Base-by-base conservation (phyloP, 2,888 invertebrate genomes). In the Erebia palarica region DNA sequence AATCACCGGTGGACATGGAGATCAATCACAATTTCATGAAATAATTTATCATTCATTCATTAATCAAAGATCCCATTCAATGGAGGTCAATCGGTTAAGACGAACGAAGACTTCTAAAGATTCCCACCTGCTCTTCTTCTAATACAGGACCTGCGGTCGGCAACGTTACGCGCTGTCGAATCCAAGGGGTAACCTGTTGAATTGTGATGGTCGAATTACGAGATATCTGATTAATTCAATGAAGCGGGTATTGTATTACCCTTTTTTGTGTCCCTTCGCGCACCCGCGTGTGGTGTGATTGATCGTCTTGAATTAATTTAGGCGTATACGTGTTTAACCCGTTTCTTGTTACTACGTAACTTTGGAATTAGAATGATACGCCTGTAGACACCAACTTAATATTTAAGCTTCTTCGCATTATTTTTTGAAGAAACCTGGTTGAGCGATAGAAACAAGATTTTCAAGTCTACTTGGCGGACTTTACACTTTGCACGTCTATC, bases 151-250 rank as follows among this genome's bases (percentile, higher is more conserved):
- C 76, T 78, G 77, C n/a, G 69, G 42, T 47, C 47, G 80, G 49
- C 65, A 57, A 53, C 72, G 73, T 81, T 81, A 80, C 80, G 82
- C 82, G 80, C 81, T 82, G 78, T 79, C 77, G 80, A 80, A 81
- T 83, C 81, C 81, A 81, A 86, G 85, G 84, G 84, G 85, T 85
- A 83, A 83, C 84, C 80, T 84, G 83, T 85, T 85, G 83, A 86
- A 86, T 86, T 85, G 82, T 82, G 84, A 88, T 86, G 79, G 80
- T 76, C 83, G 80, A 78, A 85, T 86, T 86, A 84, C 75, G 72
- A 79, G 77, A 80, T 82, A 81, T 75, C 81, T 82, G 84, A 84
- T 85, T 84, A 76, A 85, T 84, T 81, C 81, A 82, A 84, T 80
- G 82, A 81, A 78, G 79, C 79, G 76, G 79, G 78, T 81, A 80